Conservation (phyloP, 2,113 vertebrate genomes). For the Tupaia chinensis region DNA sequence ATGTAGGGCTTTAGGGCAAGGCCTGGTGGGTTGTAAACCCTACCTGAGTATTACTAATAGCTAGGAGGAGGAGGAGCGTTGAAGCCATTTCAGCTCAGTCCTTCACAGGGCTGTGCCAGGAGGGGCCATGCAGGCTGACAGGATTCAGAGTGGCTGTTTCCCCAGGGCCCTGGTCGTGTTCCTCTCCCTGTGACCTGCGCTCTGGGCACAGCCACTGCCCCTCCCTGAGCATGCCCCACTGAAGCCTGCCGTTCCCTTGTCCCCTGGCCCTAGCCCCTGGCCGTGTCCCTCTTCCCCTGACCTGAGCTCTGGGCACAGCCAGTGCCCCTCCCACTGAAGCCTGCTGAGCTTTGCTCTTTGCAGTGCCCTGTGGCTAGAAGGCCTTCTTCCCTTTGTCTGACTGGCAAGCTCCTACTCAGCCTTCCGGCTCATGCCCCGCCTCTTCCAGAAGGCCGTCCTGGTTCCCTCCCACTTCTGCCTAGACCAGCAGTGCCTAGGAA, state of each 20-base stretch:
- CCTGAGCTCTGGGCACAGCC: neutral
- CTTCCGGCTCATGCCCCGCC: neutral
- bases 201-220: neutral
- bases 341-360: rapidly evolving
- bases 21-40: rapidly evolving
- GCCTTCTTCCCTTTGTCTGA: no score
- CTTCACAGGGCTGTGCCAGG: rapidly evolving
- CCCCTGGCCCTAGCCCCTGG: rapidly evolving
- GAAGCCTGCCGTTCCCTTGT: no score
- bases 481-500: neutral
- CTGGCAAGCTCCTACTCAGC: neutral
- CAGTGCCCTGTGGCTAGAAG: rapidly evolving
- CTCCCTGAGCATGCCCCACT: no score
- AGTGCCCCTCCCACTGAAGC: neutral
- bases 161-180: neutral
- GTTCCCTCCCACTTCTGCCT: neutral
- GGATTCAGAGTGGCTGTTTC: neutral
- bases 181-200: no score
- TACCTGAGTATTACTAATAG: rapidly evolving
- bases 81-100: neutral
- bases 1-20: neutral
- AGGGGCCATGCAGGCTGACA: neutral
- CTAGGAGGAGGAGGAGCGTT: rapidly evolving
- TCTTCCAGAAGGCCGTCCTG: neutral
- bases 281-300: neutral